A percentile compares a stretch with the other conserved stretches of the same genome.
Evolutionary conservation across 2,113 vertebrate genomes (phyloP).

Genomic region (Pundamilia nyererei): DNA sequence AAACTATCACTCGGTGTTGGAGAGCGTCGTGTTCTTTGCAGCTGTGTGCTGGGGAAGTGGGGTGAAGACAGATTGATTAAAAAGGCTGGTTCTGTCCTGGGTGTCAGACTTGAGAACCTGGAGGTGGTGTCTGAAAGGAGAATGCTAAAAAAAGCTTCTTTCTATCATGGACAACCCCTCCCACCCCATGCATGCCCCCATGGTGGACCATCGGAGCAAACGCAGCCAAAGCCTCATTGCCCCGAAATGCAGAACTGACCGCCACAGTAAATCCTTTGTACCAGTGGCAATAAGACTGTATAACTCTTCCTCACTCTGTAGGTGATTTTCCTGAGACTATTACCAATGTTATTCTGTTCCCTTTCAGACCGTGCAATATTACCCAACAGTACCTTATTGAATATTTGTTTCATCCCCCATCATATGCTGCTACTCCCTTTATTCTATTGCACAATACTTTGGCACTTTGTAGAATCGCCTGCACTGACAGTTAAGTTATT

Average conservation of each 20-base stretch:
- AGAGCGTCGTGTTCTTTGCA: neutral
- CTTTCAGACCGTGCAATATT: neutral
- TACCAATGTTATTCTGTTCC: neutral
- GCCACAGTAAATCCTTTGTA: neutral
- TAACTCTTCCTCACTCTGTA: neutral
- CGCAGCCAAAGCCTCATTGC: neutral
- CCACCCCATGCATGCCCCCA: fast-evolving
- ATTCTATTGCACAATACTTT: neutral
- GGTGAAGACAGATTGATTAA: too few relatives aligned
- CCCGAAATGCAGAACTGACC: neutral
- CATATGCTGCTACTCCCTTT: neutral
- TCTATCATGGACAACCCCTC: fast-evolving
- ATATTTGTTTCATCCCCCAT: neutral
- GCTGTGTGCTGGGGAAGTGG: too few relatives aligned
- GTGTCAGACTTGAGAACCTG: too few relatives aligned
- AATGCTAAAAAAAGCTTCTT: too few relatives aligned
- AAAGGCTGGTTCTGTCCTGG: too few relatives aligned
- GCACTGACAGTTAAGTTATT: neutral
- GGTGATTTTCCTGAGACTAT: neutral
- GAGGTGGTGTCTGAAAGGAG: fast-evolving
- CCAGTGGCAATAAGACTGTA: fast-evolving
- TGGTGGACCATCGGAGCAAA: fast-evolving
- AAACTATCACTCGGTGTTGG: neutral
- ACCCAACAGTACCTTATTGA: neutral
- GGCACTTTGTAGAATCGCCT: neutral